A percentile compares a stretch with the other conserved stretches of the same genome.
These are phyloP conservation scores for Diplogasteroides magnus DNA, from an alignment of 1,140 invertebrate genomes.

Conservation along the genomic window DNA sequence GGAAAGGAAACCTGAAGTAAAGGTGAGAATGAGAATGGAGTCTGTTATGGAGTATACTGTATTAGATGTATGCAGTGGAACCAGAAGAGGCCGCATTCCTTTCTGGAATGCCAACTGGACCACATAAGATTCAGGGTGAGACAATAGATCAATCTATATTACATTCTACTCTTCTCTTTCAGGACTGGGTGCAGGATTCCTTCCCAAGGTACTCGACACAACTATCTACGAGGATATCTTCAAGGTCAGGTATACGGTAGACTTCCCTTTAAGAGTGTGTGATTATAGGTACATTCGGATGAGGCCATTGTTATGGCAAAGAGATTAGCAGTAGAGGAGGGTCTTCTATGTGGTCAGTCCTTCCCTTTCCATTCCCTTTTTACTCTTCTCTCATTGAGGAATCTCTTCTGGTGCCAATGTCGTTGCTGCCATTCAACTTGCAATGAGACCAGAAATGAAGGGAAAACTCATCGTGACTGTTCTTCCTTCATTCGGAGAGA, in stretches of 20 bases:
- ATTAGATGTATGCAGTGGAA: slow-evolving; percentile 43
- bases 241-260: neutral
- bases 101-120: slow-evolving; percentile 35
- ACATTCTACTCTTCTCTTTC: slow-evolving; percentile 6
- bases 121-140: slow-evolving; percentile 52
- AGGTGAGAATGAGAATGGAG: slow-evolving; percentile 27
- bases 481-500: slow-evolving; percentile 51
- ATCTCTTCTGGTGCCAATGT: slow-evolving; percentile 53
- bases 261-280: too few relatives aligned
- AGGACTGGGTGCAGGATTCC: slow-evolving; percentile 48
- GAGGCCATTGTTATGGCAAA: slow-evolving; percentile 54
- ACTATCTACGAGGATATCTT: slow-evolving; percentile 44
- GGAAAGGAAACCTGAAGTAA: slow-evolving; percentile 44
- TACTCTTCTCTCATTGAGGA: slow-evolving; percentile 26
- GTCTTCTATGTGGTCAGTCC: slow-evolving; percentile 48
- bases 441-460: slow-evolving; percentile 39
- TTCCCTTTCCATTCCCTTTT: too few relatives aligned
- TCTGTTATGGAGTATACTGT: neutral
- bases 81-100: slow-evolving; percentile 48
- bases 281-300: slow-evolving; percentile 43
- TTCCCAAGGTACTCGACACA: slow-evolving; percentile 41
- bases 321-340: slow-evolving; percentile 49
- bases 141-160: slow-evolving; percentile 10
- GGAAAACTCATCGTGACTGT: slow-evolving; percentile 52
- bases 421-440: slow-evolving; percentile 40